These are phyloP conservation scores for Manacus vitellinus DNA, from an alignment of 2,113 vertebrate species.

Conservation along the genomic window DNA sequence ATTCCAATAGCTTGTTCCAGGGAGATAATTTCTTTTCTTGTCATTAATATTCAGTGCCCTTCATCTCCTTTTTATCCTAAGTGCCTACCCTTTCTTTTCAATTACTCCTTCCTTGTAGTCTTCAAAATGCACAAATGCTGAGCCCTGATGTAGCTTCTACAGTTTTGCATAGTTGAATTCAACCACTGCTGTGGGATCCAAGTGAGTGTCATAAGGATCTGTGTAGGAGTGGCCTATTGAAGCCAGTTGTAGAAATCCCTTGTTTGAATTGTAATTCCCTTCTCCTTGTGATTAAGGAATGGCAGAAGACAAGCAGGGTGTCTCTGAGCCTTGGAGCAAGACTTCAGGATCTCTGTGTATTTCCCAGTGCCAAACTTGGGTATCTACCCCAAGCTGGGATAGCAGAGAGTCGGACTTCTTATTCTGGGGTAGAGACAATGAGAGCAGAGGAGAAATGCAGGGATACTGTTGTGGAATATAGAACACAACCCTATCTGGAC, in stretches of 20 bases:
- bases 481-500: background rate
- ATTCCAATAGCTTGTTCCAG: background rate
- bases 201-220: background rate
- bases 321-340: background rate
- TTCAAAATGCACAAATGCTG: background rate
- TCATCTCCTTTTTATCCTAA: background rate
- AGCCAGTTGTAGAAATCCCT: background rate
- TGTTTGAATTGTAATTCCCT: background rate
- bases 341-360: background rate
- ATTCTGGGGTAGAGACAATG: background rate
- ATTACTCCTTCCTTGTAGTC: background rate
- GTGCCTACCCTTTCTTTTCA: background rate
- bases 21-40: background rate
- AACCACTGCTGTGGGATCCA: background rate
- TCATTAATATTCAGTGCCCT: background rate
- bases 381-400: background rate
- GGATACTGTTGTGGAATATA: background rate
- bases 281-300: background rate
- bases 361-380: background rate
- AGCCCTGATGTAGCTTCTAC: background rate
- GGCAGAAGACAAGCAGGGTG: background rate
- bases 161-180: background rate
- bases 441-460: background rate
- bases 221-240: background rate
- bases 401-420: background rate